These are phyloP conservation scores for Caenorhabditis doughertyi DNA, from an alignment of 2,888 invertebrate genomes.

Conservation along the genomic window DNA sequence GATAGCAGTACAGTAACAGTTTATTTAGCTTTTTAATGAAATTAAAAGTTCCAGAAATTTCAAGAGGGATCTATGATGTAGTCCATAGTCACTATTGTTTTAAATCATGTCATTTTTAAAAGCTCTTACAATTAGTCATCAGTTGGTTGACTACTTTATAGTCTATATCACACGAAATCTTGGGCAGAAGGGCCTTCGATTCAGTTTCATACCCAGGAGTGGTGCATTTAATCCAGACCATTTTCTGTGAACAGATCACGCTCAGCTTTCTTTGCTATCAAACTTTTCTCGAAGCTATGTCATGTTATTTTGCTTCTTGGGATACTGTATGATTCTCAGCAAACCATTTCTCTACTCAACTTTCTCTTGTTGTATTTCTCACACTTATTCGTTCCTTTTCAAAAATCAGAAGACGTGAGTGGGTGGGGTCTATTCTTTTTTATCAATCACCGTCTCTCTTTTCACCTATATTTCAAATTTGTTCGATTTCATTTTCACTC, in stretches of 20 bases:
- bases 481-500: background rate
- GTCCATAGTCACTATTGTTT: too few relatives aligned
- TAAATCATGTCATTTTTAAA: too few relatives aligned
- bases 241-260: too few relatives aligned
- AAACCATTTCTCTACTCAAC: background rate
- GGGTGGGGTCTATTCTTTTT: slow-evolving; percentile 13
- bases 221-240: too few relatives aligned
- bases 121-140: too few relatives aligned
- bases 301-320: background rate
- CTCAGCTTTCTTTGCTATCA: too few relatives aligned
- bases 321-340: background rate
- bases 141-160: too few relatives aligned
- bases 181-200: too few relatives aligned
- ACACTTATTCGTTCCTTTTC: background rate
- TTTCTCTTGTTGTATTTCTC: background rate
- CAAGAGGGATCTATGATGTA: too few relatives aligned
- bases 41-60: background rate
- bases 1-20: background rate
- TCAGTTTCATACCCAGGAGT: too few relatives aligned
- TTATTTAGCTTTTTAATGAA: background rate
- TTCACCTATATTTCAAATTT: slow-evolving; percentile 19
- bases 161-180: too few relatives aligned
- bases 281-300: background rate
- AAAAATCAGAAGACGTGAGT: background rate
- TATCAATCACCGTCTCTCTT: slow-evolving; percentile 23